Evolutionary conservation across 2,888 invertebrate genomes (phyloP), one percentile per base, ranked within the genome.

Genomic region (Scrobipalpa atriplicella): DNA sequence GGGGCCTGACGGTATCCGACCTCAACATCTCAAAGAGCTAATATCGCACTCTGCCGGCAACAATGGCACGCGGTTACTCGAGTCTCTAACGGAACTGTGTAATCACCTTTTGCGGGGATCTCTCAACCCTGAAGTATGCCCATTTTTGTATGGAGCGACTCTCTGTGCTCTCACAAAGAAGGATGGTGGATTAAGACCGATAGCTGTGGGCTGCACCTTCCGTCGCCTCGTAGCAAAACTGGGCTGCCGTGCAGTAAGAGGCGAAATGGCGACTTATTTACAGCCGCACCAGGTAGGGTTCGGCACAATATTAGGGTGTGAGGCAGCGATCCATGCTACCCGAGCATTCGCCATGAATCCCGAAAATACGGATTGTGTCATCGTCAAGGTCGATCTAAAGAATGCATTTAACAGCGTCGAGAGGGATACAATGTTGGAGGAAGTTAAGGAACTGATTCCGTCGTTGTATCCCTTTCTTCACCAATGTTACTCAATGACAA

Each of bases 1-100:
- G 0, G 70, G 70, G 1, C 21, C 68, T 10, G 70, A 70, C 58
- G 68, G 70, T 0, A 0, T 70, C 0, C 67, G 70, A 1, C 70
- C 68, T 0, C 29, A 41, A 18, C 68, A 68, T 18, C 51, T 70
- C 1, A 70, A 66, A 66, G 39, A 61, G 39, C 29, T 61, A 3
- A 61, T 19, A 10, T 61, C 41, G 5, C n/a, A 8, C 11, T 39
- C 61, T 16, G 39, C 61, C 6, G 61, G 61, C 2, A 39, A 19
- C 11, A 61, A 61, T 61, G 61, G 39, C 0, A 6, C 18, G 5
- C 39, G 61, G 11, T 41, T 61, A 11, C 61, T 61, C 39, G 61
- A 61, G 8, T n/a, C 41, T 2, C 2, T 39, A 8, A 39, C 39
- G 16, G 13, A 18, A 7, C 41, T 61, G 2, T 61, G 61, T 61